Percentiles rank a stretch among this genome's conserved stretches.
phyloP scores from a whole-genome alignment of 2,113 vertebrate genomes.

The Coreoperca whiteheadi region DNA sequence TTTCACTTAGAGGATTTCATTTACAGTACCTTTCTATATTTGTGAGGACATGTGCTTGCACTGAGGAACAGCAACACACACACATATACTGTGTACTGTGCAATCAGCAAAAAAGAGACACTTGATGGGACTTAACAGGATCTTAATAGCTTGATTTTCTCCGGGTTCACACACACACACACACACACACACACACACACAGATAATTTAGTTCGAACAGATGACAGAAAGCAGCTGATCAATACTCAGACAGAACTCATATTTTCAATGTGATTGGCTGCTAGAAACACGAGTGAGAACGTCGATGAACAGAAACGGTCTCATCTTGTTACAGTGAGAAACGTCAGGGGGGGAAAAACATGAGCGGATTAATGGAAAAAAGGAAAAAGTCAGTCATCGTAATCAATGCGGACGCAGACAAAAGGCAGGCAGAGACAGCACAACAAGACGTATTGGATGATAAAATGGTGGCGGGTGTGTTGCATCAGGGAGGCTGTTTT shows the following conservation, averaged over 20 bases:
- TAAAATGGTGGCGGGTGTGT: background rate
- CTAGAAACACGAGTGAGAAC: background rate
- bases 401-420: background rate
- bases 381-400: background rate
- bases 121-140: constrained; percentile 10
- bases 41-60: no score
- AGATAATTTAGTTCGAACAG: background rate
- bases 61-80: background rate
- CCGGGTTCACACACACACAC: constrained; percentile 7
- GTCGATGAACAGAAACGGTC: constrained; percentile 1
- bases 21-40: no score
- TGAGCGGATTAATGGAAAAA: background rate
- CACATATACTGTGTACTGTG: background rate
- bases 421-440: background rate
- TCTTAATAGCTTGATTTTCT: constrained; percentile 20
- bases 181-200: constrained; percentile 4
- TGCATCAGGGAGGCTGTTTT: background rate
- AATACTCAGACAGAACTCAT: constrained; percentile 9
- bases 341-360: background rate
- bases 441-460: background rate
- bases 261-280: background rate
- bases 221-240: constrained; percentile 18
- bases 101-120: constrained; percentile 24
- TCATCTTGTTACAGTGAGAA: background rate
- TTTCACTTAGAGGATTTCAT: no score